Percentiles rank a stretch among this genome's conserved stretches.
These are phyloP conservation scores for Eristalis arbustorum DNA, from an alignment of 2,888 invertebrate genomes.

Conservation along the genomic window DNA sequence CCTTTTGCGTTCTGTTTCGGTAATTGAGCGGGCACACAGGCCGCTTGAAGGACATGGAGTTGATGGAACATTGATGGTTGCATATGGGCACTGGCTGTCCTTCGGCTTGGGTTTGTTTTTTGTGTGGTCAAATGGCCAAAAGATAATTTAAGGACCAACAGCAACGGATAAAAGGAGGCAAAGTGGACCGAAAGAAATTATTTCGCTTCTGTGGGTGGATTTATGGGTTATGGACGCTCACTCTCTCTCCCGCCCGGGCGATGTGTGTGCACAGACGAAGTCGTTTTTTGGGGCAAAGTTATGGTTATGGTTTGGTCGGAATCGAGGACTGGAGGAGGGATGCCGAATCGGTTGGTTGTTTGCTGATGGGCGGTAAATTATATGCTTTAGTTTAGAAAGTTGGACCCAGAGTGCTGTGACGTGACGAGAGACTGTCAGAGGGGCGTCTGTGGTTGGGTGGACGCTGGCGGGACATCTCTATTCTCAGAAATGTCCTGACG, in stretches of 20 bases:
- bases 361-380: background rate
- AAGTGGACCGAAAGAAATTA: slow-evolving; percentile 12
- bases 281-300: slow-evolving; percentile 27
- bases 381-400: background rate
- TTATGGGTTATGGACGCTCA: slow-evolving; percentile 56
- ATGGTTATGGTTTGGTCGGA: slow-evolving; percentile 18
- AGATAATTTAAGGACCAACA: slow-evolving; percentile 50
- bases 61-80: slow-evolving; percentile 65
- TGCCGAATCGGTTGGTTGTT: background rate
- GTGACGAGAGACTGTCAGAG: background rate
- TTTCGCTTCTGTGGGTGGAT: slow-evolving; percentile 60
- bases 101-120: background rate
- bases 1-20: slow-evolving; percentile 2
- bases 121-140: slow-evolving; percentile 57
- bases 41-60: slow-evolving; percentile 51
- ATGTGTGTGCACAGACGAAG: slow-evolving; percentile 24
- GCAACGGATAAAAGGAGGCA: slow-evolving; percentile 7
- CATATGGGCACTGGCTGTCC: slow-evolving; percentile 19
- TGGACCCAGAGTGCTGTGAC: background rate
- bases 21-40: slow-evolving; percentile 54
- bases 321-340: background rate
- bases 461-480: background rate
- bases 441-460: background rate
- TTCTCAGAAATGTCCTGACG: background rate
- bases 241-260: background rate